A percentile compares a stretch with the other conserved stretches of the same genome.
Conservation (phyloP, 2,797 vertebrate genomes). For the Micropoecilia bifurca region DNA sequence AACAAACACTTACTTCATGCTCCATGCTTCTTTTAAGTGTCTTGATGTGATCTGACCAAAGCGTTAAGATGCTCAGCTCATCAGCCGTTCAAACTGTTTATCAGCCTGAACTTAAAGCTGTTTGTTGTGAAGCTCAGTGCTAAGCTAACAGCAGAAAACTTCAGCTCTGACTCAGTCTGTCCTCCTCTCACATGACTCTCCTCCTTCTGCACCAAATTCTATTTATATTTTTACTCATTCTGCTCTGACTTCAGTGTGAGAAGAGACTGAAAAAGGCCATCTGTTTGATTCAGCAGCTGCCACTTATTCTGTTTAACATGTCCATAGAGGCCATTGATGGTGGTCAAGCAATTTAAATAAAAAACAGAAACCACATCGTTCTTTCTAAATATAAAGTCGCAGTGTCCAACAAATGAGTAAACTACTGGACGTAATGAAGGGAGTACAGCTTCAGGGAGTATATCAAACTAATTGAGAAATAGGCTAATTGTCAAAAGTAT, state of each 20-base stretch:
- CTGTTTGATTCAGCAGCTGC: not conserved
- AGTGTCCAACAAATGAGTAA: not conserved
- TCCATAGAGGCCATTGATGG: not conserved
- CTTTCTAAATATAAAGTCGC: not conserved
- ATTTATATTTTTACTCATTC: slow-evolving; percentile 21
- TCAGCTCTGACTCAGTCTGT: not conserved
- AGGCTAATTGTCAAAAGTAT: not conserved
- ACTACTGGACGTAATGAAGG: not conserved
- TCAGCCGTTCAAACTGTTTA: not conserved
- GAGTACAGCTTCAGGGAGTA: not conserved
- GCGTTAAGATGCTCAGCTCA: not conserved
- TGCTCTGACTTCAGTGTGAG: slow-evolving; percentile 11
- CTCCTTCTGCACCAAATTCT: slow-evolving; percentile 14
- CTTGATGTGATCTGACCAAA: not conserved
- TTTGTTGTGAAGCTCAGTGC: slow-evolving; percentile 1
- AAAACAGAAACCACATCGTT: not conserved
- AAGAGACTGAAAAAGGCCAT: not conserved
- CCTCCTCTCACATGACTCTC: slow-evolving; percentile 42
- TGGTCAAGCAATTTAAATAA: not conserved
- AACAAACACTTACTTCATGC: slow-evolving; percentile 15
- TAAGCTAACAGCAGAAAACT: slow-evolving; percentile 2
- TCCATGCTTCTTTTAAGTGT: slow-evolving; percentile 11
- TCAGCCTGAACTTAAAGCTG: not conserved
- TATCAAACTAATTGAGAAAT: not conserved
- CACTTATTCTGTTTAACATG: not conserved